Percentiles rank a stretch among this genome's conserved stretches.
These are phyloP conservation scores for Aythya baeri DNA, from an alignment of 2,113 vertebrate genomes.

Conservation along the genomic window DNA sequence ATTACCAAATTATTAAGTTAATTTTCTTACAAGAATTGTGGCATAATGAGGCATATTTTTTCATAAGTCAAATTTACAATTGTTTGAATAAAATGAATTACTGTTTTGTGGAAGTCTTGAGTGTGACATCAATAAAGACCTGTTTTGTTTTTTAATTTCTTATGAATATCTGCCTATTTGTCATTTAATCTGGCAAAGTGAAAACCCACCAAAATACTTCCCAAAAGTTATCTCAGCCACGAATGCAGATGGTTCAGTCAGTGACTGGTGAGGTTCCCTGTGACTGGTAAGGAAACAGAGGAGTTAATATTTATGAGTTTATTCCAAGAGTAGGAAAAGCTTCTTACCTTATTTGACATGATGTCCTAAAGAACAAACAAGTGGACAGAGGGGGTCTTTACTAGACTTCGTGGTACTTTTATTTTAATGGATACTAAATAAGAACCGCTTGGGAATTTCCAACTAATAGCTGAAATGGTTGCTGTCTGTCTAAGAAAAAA, in stretches of 20 bases:
- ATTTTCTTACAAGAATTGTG: constrained; percentile 46
- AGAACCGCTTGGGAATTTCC: neutral
- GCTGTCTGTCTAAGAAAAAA: neutral
- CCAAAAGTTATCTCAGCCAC: neutral
- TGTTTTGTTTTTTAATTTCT: neutral
- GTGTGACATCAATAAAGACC: constrained; percentile 48
- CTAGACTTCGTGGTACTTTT: neutral
- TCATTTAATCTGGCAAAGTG: neutral
- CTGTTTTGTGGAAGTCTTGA: neutral
- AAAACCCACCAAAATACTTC: neutral
- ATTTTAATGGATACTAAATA: neutral
- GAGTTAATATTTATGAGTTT: neutral
- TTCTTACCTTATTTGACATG: neutral
- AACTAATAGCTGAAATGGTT: neutral
- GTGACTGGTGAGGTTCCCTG: neutral
- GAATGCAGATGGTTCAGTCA: neutral
- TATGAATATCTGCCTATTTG: neutral
- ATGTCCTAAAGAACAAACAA: neutral
- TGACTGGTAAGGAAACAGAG: neutral
- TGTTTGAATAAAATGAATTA: constrained; percentile 17
- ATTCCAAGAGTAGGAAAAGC: neutral
- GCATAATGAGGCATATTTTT: constrained; percentile 15
- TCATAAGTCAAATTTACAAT: neutral
- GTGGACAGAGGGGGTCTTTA: neutral
- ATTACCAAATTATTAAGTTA: neutral